phyloP scores from a whole-genome alignment of 2,888 invertebrate genomes.

The Agrotis exclamationis region DNA sequence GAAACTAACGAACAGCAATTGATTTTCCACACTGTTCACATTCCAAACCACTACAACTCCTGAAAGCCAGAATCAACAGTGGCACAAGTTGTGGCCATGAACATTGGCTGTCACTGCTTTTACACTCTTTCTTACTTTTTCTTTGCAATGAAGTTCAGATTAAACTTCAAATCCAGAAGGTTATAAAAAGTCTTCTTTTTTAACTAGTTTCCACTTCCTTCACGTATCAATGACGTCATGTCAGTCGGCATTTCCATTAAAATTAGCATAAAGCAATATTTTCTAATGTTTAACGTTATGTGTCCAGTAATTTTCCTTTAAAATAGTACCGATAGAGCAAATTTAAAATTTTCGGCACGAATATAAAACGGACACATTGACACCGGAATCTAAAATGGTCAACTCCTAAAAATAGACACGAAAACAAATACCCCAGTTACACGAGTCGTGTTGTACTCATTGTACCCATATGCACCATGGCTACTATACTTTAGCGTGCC shows the following conservation, averaged over 20 bases:
- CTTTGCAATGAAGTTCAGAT: no score
- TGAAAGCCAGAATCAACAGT: no score
- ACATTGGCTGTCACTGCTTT: no score
- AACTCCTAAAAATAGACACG: slow-evolving; percentile 61
- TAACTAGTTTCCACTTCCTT: background rate
- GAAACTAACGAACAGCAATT: no score
- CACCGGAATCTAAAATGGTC: slow-evolving; percentile 57
- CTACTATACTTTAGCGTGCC: slow-evolving; percentile 35
- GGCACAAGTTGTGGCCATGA: no score
- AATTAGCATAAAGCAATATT: background rate
- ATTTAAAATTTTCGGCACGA: slow-evolving; percentile 60
- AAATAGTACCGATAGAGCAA: slow-evolving; percentile 4
- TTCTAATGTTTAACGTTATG: background rate
- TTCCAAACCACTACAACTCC: no score
- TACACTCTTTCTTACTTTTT: no score
- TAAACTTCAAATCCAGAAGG: no score
- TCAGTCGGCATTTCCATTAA: background rate
- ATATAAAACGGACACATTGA: slow-evolving; percentile 48
- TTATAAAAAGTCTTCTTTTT: no score
- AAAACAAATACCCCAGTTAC: slow-evolving; percentile 65
- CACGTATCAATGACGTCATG: background rate
- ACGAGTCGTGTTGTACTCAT: slow-evolving; percentile 31
- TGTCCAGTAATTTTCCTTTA: slow-evolving; percentile 9
- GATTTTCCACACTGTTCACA: no score
- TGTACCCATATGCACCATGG: slow-evolving; percentile 33